Percentiles rank a stretch among this genome's conserved stretches.
phyloP scores from a whole-genome alignment of 2,797 vertebrate genomes.

The Hozukius guyotensis region DNA sequence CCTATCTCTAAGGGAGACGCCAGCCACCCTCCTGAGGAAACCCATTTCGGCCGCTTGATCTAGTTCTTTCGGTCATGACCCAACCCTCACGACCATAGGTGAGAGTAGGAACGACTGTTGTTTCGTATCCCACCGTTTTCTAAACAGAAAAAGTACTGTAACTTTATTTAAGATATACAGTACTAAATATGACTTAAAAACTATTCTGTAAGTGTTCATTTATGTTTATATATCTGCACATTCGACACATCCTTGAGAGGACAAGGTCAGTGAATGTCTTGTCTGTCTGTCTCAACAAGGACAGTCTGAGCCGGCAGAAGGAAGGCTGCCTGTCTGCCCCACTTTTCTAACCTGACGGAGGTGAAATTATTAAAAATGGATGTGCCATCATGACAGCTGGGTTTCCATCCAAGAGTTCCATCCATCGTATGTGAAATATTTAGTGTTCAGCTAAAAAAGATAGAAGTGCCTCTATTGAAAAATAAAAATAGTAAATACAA shows the following conservation, averaged over 20 bases:
- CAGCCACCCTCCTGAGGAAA: too few species aligned
- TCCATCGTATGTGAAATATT: slow-evolving; percentile 16
- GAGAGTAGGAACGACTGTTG: too few species aligned
- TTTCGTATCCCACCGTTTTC: too few species aligned
- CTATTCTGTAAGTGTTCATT: neutral
- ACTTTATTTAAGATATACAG: neutral
- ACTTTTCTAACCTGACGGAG: slow-evolving; percentile 7
- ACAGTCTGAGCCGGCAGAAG: neutral
- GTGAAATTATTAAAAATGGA: slow-evolving; percentile 27
- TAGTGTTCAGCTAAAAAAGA: neutral
- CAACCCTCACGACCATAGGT: too few species aligned
- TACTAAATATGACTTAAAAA: neutral
- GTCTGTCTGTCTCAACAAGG: neutral
- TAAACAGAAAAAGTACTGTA: neutral
- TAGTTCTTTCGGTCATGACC: too few species aligned
- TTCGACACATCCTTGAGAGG: neutral
- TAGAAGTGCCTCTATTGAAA: neutral
- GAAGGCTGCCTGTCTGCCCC: neutral
- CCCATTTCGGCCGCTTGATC: too few species aligned
- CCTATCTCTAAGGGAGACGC: too few species aligned
- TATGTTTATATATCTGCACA: neutral
- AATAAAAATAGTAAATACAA: neutral
- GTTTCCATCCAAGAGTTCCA: neutral
- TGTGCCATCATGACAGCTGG: slow-evolving; percentile 4
- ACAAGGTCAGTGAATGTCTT: neutral